Conservation (phyloP, 1,140 invertebrate genomes). For the Nasonia giraulti region DNA sequence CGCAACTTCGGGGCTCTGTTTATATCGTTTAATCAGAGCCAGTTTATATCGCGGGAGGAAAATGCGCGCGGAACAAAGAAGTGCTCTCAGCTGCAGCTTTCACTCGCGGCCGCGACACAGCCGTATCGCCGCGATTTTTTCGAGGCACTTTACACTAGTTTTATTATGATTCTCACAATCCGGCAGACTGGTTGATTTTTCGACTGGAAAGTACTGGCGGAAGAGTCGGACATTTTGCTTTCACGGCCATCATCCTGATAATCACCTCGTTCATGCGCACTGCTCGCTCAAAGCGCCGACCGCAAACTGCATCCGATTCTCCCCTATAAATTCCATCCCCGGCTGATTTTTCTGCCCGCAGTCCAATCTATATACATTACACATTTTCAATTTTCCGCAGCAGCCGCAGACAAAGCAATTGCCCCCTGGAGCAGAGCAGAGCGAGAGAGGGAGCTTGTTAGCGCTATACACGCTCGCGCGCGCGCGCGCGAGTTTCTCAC, state of each 20-base stretch:
- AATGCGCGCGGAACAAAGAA: background rate
- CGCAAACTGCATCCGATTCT: background rate
- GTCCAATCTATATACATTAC: background rate
- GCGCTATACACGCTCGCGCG: background rate
- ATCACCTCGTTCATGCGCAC: too few relatives aligned
- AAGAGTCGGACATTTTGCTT: too few relatives aligned
- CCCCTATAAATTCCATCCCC: background rate
- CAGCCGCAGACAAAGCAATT: conserved; percentile 35
- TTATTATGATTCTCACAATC: too few relatives aligned
- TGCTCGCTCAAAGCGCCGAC: too few relatives aligned
- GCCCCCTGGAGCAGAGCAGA: background rate
- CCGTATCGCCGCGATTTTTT: background rate
- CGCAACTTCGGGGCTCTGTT: background rate
- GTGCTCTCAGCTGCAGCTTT: background rate
- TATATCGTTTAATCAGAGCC: background rate
- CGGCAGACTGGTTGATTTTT: too few relatives aligned
- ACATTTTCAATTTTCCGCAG: conserved; percentile 30
- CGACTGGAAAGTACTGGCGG: too few relatives aligned
- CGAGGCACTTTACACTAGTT: too few relatives aligned
- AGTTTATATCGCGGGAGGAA: background rate
- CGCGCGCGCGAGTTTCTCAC: conserved; percentile 5
- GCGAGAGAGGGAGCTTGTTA: background rate
- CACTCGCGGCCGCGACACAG: too few relatives aligned
- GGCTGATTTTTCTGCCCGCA: background rate
- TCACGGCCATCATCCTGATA: too few relatives aligned